phyloP scores from a whole-genome alignment of 2,113 vertebrate species.

The Rhipidura dahli region DNA sequence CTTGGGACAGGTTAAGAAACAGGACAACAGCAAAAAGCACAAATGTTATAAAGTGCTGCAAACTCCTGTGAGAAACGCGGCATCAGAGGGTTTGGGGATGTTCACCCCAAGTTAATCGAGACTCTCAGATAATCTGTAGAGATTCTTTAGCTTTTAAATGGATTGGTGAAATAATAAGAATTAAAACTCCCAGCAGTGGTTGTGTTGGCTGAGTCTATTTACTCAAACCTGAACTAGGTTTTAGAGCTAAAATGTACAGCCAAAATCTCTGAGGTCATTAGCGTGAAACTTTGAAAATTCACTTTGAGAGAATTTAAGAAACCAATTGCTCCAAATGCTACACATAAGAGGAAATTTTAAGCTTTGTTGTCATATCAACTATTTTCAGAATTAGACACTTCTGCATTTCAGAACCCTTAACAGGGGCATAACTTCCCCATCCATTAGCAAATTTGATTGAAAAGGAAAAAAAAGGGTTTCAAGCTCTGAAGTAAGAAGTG shows the following conservation, averaged over 20 bases:
- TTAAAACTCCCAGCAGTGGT: neutral
- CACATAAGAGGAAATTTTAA: neutral
- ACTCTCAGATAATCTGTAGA: neutral
- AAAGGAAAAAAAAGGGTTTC: neutral
- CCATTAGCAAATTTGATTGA: neutral
- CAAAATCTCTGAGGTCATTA: neutral
- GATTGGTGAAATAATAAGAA: neutral
- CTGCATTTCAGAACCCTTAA: neutral
- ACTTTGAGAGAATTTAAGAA: neutral
- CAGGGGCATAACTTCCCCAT: neutral
- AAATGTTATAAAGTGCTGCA: neutral
- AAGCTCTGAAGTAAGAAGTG: neutral
- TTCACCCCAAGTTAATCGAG: neutral
- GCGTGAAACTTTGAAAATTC: neutral
- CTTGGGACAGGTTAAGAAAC: slow-evolving; percentile 62
- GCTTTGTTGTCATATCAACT: neutral
- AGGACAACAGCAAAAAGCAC: neutral
- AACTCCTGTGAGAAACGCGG: neutral
- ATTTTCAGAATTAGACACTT: neutral
- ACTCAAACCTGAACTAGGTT: neutral
- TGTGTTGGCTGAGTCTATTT: neutral
- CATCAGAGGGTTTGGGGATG: neutral
- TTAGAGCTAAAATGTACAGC: neutral
- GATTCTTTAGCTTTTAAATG: neutral
- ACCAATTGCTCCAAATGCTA: neutral